Evolutionary conservation across 2,888 invertebrate genomes (phyloP), one percentile per base, ranked within the genome.

Genomic region (Drosophila sordidula): DNA sequence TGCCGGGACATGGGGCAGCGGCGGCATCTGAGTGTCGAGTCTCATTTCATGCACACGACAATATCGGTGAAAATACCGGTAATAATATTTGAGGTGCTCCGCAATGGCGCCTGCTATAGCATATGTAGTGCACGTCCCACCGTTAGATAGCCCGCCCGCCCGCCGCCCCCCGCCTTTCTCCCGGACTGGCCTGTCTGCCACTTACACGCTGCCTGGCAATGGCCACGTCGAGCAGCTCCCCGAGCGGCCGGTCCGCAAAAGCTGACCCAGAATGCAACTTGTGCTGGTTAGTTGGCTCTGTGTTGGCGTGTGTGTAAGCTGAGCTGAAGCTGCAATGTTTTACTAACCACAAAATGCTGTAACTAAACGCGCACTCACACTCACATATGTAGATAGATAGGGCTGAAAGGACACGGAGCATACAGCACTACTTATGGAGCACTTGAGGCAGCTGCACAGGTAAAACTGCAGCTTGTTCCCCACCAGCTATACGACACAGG

Each of bases 321-420:
- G 47, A 62, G 56, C 62, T 57, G 69, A 63, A 68, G 66, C 73
- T 65, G 78, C 78, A 80, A 80, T 83, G 85, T 84, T 89, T 80
- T 88, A 83, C 83, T 80, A 80, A 87, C 83, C 89, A 85, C 88
- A 84, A 87, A 85, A 87, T 85, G 76, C 72, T 87, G 88, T 89
- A 85, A 85, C 86, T 87, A 89, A 87, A 88, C 85, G 73, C 86
- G 82, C 66, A 49, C 75, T 62, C 75, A 58, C 73, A 77, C 61
- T 45, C 29, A 36, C 29, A 58, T 14, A 67, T 58, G 58, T 59
- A 50, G 63, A 52, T 61, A 75, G 59, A 70, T 84, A 72, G 73
- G 72, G 58, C 50, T 69, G 65, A 70, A 47, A 65, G 68, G 65
- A 80, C 67, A 75, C 70, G 63, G 46, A 52, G 61, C 47, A 64